These are phyloP conservation scores for Myripristis jacobus DNA, from an alignment of 2,797 vertebrate species.

Conservation along the genomic window DNA sequence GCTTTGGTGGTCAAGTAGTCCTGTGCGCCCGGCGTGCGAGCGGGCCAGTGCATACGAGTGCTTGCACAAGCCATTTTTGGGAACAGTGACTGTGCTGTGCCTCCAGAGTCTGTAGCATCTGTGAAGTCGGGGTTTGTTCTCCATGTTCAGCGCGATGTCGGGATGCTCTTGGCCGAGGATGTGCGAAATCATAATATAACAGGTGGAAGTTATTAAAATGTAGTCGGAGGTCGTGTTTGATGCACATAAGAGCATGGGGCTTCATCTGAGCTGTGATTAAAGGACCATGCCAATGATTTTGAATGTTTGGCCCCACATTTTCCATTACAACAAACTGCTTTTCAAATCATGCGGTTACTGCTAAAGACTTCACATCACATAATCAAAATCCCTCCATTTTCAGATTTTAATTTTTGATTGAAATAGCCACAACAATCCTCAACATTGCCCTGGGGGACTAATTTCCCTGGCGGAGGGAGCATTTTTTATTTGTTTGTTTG, in stretches of 20 bases:
- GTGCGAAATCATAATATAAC: neutral
- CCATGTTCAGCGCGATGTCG: neutral
- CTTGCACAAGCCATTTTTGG: constrained; percentile 24
- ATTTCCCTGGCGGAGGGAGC: too few species aligned
- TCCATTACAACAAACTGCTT: too few species aligned
- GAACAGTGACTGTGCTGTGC: constrained; percentile 8
- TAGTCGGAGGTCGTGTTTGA: neutral
- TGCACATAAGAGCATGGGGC: neutral
- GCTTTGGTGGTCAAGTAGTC: constrained; percentile 26
- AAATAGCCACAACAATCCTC: too few species aligned
- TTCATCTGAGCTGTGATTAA: neutral
- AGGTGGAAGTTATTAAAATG: neutral
- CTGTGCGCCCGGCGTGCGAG: neutral
- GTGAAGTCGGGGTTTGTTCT: neutral
- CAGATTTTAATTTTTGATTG: too few species aligned
- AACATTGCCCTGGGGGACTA: too few species aligned
- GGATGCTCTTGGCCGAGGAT: constrained; percentile 4
- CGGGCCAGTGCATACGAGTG: constrained; percentile 11
- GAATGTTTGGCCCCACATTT: too few species aligned
- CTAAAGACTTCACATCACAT: too few species aligned
- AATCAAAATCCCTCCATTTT: too few species aligned
- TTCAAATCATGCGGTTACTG: too few species aligned
- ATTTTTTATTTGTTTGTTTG: too few species aligned
- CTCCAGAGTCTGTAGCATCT: neutral
- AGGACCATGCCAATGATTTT: too few species aligned